Percentiles rank a stretch among this genome's conserved stretches.
Conservation (phyloP, 2,113 vertebrate genomes). For the Gila orcuttii region DNA sequence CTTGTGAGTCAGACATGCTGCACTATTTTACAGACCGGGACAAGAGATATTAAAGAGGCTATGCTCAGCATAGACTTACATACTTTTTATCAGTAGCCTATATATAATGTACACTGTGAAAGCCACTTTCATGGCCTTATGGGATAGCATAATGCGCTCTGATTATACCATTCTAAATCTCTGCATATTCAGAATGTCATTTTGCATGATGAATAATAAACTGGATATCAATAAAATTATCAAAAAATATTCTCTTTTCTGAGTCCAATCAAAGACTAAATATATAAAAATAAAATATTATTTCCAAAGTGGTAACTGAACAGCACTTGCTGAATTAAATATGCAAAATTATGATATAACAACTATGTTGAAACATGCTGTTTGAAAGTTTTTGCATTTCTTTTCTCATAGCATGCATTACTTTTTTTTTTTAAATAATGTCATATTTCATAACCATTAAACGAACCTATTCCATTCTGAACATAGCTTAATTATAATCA, state of each 20-base stretch:
- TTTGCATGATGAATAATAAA: not conserved
- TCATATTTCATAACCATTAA: not conserved
- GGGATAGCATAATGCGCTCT: not conserved
- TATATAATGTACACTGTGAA: not conserved
- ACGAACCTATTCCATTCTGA: not conserved
- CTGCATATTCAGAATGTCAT: not conserved
- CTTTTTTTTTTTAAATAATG: too few relatives aligned
- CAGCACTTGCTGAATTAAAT: not conserved
- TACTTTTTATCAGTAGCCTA: not conserved
- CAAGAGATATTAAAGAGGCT: not conserved
- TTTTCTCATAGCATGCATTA: too few relatives aligned
- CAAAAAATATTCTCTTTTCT: not conserved
- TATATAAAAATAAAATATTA: too few relatives aligned
- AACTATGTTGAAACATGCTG: too few relatives aligned
- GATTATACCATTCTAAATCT: not conserved
- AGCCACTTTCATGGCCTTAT: not conserved
- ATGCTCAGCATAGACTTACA: not conserved
- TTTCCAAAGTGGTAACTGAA: not conserved
- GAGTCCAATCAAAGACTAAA: not conserved
- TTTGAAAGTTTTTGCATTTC: too few relatives aligned
- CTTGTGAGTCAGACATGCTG: slow-evolving; percentile 10
- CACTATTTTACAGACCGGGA: not conserved
- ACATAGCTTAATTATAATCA: not conserved
- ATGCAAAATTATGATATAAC: not conserved
- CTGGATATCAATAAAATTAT: not conserved